Evolutionary conservation across 1,140 invertebrate genomes (phyloP).

Genomic region (Formica selysi): DNA sequence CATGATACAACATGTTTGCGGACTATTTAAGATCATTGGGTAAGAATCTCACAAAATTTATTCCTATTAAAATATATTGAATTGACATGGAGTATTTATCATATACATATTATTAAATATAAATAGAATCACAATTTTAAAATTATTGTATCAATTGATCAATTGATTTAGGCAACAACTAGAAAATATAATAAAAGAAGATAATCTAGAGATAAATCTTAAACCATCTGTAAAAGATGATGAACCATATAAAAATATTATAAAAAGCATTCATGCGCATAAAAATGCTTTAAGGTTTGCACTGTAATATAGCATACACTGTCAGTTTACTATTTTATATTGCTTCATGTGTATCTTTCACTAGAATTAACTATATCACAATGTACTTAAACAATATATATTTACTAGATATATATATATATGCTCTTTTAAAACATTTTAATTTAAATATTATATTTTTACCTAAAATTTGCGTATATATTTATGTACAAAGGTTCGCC

Average conservation of each 20-base stretch:
- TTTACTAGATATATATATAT: background rate
- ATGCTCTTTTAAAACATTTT: background rate
- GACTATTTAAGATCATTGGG: slow-evolving; percentile 50
- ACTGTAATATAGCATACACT: background rate
- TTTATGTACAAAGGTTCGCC: slow-evolving; percentile 25
- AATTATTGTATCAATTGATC: background rate
- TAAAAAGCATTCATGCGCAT: slow-evolving; percentile 39
- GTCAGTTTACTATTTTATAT: background rate
- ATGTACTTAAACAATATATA: background rate
- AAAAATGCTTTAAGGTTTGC: slow-evolving; percentile 48
- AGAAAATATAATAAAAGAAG: slow-evolving; percentile 13
- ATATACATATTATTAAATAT: background rate
- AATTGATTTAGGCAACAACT: slow-evolving; percentile 32
- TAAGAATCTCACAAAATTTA: background rate
- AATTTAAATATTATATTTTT: slow-evolving; percentile 16
- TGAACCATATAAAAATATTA: slow-evolving; percentile 45
- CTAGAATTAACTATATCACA: slow-evolving; percentile 3
- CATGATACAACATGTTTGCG: slow-evolving; percentile 51
- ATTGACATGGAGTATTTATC: background rate
- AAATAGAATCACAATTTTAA: background rate
- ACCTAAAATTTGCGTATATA: background rate
- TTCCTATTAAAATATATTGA: background rate
- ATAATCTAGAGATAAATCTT: slow-evolving; percentile 29
- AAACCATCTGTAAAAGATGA: slow-evolving; percentile 17
- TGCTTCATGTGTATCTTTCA: background rate